Conservation (phyloP, 2,113 vertebrate species). For the Entomyzon cyanotis region DNA sequence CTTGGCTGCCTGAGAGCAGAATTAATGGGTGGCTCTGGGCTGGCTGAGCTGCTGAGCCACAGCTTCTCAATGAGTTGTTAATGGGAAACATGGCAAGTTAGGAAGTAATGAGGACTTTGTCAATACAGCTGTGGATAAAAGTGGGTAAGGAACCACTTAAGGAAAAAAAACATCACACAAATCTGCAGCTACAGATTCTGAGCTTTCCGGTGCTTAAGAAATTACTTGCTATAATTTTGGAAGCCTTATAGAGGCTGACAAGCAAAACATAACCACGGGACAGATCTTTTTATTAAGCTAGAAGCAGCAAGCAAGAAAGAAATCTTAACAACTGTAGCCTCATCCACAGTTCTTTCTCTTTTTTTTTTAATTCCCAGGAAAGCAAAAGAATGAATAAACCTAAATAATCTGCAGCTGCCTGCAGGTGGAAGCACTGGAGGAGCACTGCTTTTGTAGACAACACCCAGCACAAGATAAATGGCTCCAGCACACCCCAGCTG, state of each 20-base stretch:
- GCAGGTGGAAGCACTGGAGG: background rate
- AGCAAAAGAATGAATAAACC: background rate
- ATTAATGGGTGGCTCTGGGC: background rate
- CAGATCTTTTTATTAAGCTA: background rate
- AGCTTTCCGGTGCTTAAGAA: slow-evolving; percentile 46
- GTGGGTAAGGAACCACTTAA: slow-evolving; percentile 40
- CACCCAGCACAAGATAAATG: background rate
- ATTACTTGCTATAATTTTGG: slow-evolving; percentile 49
- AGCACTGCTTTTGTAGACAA: background rate
- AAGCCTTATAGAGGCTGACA: slow-evolving; percentile 1
- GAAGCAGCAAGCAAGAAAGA: background rate
- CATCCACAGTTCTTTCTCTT: background rate
- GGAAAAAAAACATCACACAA: background rate
- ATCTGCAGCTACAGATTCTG: slow-evolving; percentile 41
- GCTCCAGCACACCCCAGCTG: background rate
- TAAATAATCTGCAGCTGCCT: background rate
- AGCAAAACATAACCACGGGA: background rate
- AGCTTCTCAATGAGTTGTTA: slow-evolving; percentile 31
- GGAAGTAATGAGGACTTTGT: slow-evolving; percentile 50
- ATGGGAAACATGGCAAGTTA: slow-evolving; percentile 24
- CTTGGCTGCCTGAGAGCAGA: slow-evolving; percentile 15
- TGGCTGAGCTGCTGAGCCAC: background rate
- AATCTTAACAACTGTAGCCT: background rate
- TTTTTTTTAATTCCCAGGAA: background rate
- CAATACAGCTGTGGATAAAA: slow-evolving; percentile 57